Conservation (phyloP, 2,113 vertebrate species). For the Columba janthina region DNA sequence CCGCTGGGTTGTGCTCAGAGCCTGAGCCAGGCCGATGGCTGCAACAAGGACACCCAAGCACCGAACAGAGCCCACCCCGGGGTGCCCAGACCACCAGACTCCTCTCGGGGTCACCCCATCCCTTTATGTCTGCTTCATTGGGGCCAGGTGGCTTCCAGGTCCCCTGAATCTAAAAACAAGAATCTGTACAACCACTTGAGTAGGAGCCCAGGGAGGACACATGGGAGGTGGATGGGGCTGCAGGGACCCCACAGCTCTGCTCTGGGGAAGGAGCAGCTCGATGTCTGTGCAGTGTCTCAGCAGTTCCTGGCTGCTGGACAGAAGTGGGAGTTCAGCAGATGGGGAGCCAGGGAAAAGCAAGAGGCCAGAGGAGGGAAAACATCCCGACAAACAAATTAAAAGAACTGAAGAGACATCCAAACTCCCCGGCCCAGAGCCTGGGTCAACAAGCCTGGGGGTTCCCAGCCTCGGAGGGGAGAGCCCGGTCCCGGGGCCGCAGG, state of each 20-base stretch:
- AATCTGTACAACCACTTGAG: too few species aligned
- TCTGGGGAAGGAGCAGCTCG: background rate
- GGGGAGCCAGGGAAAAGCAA: background rate
- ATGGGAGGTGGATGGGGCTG: background rate
- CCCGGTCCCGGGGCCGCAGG: background rate
- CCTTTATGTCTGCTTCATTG: background rate
- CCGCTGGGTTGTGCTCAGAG: background rate
- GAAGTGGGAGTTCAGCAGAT: background rate
- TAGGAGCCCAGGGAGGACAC: accelerated
- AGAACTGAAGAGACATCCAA: background rate
- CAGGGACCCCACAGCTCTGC: background rate
- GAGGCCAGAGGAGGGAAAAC: background rate
- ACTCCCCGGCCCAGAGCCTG: background rate
- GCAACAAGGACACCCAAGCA: background rate
- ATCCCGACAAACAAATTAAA: background rate
- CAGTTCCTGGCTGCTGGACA: background rate
- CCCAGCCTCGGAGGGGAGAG: background rate
- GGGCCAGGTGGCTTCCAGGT: background rate
- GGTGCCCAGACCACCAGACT: background rate
- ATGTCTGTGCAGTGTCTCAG: background rate
- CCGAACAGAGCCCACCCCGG: accelerated
- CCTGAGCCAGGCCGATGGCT: accelerated
- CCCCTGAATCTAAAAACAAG: background rate
- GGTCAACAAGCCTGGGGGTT: too few species aligned
- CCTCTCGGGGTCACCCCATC: background rate